phyloP scores from a whole-genome alignment of 2,888 invertebrate species.

The Kuschelorhynchus macadamiae region DNA sequence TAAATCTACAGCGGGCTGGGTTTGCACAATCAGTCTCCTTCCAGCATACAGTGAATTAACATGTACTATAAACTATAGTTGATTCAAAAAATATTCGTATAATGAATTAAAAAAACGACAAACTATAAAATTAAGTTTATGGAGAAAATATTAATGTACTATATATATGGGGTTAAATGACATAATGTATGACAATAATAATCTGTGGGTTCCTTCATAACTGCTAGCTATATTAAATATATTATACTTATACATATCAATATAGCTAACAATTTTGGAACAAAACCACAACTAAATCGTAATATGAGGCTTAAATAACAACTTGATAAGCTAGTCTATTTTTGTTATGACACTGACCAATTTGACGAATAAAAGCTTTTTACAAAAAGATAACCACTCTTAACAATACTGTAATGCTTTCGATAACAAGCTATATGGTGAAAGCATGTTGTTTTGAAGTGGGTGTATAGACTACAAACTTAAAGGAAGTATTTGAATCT shows the following conservation, averaged over 20 bases:
- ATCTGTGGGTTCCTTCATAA: conserved; percentile 31
- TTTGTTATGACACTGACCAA: conserved; percentile 33
- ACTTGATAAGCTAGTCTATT: conserved; percentile 28
- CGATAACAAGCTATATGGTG: conserved; percentile 25
- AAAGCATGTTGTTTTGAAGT: conserved; percentile 19
- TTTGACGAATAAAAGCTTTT: conserved; percentile 27
- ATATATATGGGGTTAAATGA: conserved; percentile 35
- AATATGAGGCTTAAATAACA: conserved; percentile 22
- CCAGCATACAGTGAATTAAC: conserved; percentile 63
- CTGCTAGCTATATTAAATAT: conserved; percentile 44
- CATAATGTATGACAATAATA: conserved; percentile 20
- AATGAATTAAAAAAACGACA: conserved; percentile 53
- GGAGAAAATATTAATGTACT: conserved; percentile 36
- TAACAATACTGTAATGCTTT: conserved; percentile 23
- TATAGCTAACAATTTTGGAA: conserved; percentile 50
- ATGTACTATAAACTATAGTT: conserved; percentile 66
- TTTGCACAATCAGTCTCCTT: conserved; percentile 70
- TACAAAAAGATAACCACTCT: conserved; percentile 34
- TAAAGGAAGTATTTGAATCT: conserved; percentile 25
- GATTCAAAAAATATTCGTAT: conserved; percentile 60
- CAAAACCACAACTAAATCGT: conserved; percentile 28
- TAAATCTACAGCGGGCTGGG: conserved; percentile 69
- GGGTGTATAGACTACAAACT: conserved; percentile 23
- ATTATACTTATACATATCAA: conserved; percentile 40
- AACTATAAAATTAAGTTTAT: conserved; percentile 43